Evolutionary conservation across 1,140 invertebrate species (phyloP).

Genomic region (Trissolcus basalis): DNA sequence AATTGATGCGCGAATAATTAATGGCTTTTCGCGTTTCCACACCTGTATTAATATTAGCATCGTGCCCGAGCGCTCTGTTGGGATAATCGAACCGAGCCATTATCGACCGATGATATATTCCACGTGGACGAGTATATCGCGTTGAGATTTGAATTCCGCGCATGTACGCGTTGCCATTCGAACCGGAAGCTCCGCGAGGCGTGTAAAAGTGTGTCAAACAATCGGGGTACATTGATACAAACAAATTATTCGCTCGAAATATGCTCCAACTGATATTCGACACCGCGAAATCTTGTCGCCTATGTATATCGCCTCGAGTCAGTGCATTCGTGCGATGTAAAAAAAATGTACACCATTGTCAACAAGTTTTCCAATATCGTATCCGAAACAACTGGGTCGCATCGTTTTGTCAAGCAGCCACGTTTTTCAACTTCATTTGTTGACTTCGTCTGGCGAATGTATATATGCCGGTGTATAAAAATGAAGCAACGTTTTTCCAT

Average conservation of each 20-base stretch:
- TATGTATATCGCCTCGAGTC: neutral
- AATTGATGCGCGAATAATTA: conserved; percentile 56
- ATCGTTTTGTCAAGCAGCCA: neutral
- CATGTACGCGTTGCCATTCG: conserved; percentile 28
- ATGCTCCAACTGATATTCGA: conserved; percentile 13
- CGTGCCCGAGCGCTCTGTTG: neutral
- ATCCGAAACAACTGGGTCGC: neutral
- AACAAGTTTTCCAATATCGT: conserved; percentile 13
- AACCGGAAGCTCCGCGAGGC: conserved; percentile 34
- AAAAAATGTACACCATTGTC: conserved; percentile 12
- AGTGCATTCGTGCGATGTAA: neutral
- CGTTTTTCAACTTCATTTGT: neutral
- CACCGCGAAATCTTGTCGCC: conserved; percentile 5
- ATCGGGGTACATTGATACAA: conserved; percentile 14
- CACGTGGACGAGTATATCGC: conserved; percentile 27
- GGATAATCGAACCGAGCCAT: conserved; percentile 29
- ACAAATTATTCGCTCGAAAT: conserved; percentile 36
- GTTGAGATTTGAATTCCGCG: conserved; percentile 46
- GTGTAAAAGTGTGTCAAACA: conserved; percentile 34
- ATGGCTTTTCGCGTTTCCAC: conserved; percentile 44
- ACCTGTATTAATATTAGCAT: conserved; percentile 29
- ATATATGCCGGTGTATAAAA: neutral
- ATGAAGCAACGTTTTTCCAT: no score
- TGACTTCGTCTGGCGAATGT: neutral
- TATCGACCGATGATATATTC: conserved; percentile 44